Evolutionary conservation across 30 jellyfish, hydroid and myxozoan species (phyloP).

Genomic region (Clytia hemisphaerica): DNA sequence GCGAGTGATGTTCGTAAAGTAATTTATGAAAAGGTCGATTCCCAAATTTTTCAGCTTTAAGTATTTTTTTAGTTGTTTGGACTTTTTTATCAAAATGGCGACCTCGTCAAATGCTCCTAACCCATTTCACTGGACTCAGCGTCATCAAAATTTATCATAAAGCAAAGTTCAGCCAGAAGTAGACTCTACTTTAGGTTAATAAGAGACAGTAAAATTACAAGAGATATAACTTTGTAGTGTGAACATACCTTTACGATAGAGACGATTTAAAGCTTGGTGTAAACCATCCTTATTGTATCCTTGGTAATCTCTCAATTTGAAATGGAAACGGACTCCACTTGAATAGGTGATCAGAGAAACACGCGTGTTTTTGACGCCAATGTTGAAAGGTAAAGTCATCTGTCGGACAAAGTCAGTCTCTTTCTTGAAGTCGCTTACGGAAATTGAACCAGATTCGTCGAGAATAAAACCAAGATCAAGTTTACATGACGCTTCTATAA

Average conservation of each 20-base stretch:
- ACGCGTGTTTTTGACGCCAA: background rate
- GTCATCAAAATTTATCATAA: no score
- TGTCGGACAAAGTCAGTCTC: slow-evolving; percentile 1
- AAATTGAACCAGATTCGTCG: slow-evolving; percentile 24
- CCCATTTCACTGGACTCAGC: no score
- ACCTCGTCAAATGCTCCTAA: no score
- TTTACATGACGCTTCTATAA: slow-evolving; percentile 4
- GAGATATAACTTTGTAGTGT: background rate
- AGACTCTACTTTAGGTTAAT: background rate
- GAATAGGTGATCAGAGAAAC: slow-evolving; percentile 4
- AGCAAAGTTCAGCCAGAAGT: no score
- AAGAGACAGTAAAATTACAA: background rate
- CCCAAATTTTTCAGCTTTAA: no score
- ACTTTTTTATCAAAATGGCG: no score
- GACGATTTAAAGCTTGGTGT: background rate
- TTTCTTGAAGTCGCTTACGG: background rate
- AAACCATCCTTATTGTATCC: slow-evolving; percentile 10
- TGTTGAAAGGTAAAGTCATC: background rate
- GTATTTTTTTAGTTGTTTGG: no score
- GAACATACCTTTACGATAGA: background rate
- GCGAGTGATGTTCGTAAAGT: no score
- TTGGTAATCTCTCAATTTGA: slow-evolving; percentile 4
- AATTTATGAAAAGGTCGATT: no score
- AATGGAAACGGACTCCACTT: background rate
- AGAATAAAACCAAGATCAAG: slow-evolving; percentile 32